Evolutionary conservation across 2,113 vertebrate species (phyloP), one percentile per base, ranked within the genome.

Genomic region (Sakesphorus luctuosus): DNA sequence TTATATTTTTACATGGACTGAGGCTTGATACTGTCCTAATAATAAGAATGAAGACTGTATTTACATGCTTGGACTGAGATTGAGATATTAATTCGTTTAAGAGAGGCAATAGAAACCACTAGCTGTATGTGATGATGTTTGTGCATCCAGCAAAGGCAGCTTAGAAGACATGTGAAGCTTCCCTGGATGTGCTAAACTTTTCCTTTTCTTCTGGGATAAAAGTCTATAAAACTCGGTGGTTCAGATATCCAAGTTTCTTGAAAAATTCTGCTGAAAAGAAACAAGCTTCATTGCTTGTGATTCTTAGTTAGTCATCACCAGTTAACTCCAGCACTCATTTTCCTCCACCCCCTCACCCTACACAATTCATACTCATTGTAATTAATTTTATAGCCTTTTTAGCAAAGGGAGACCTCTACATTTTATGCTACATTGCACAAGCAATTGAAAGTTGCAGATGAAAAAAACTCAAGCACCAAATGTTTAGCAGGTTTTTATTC

Each of bases 361-460:
- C 95, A 94, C 86, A 52, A 97, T 98, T 98, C 96, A 94, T 97
- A 94, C 96, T 97, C 97, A 97, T 98, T 98, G 98, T 98, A 98
- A 98, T 98, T 98, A 98, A 98, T 98, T 98, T 98, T 98, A 98
- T 98, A 97, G 97, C 97, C 97, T 97, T 97, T 98, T 98, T 97
- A 96, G 97, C 98, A 98, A 98, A 97, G 97, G 95, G 97, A 98
- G 97, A 98, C 97, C 96, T 97, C 97, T 97, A 98, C 97, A 98
- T 98, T 98, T 98, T 98, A 98, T 98, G 98, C 98, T 98, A 98
- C 98, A 98, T 98, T 98, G 98, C 98, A 98, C 98, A 97, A 98
- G 97, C 98, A 98, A 98, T 99, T 99, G 98, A 98, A 99, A 98
- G 98, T 98, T 98, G 97, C 98, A 98, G 97, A 98, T 98, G 98